Evolutionary conservation across 2,113 vertebrate species (phyloP).

Genomic region (Syngnathoides biaculeatus): DNA sequence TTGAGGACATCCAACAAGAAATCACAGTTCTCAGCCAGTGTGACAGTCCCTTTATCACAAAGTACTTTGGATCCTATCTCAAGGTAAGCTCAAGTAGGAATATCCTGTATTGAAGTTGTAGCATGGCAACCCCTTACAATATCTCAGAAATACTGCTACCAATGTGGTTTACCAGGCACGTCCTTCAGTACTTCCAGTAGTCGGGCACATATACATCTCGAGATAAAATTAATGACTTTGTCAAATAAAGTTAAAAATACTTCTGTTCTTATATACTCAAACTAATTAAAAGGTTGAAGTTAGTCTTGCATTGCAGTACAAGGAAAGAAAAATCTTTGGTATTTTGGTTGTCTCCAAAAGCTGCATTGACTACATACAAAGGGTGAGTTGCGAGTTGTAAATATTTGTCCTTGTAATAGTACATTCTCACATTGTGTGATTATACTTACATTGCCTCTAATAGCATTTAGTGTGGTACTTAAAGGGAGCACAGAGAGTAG

Average conservation of each 20-base stretch:
- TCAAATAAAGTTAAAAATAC: background rate
- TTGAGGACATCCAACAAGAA: slow-evolving; percentile 98
- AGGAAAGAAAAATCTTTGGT: background rate
- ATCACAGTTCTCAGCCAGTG: slow-evolving; percentile 99
- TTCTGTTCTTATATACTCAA: background rate
- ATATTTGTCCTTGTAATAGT: slow-evolving; percentile 18
- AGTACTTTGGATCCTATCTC: slow-evolving; percentile 96
- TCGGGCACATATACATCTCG: background rate
- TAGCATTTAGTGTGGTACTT: slow-evolving; percentile 40
- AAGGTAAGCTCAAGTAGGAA: slow-evolving; percentile 79
- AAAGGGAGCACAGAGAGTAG: slow-evolving; percentile 30
- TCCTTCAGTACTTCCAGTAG: background rate
- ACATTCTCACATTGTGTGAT: slow-evolving; percentile 35
- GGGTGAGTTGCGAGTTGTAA: slow-evolving; percentile 11
- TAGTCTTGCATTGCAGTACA: background rate
- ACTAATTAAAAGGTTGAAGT: background rate
- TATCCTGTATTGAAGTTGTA: background rate
- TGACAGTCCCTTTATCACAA: slow-evolving; percentile 96
- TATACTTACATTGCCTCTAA: slow-evolving; percentile 41
- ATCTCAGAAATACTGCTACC: slow-evolving; percentile 1
- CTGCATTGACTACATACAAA: slow-evolving; percentile 5
- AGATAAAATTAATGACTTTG: background rate
- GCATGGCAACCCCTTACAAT: background rate
- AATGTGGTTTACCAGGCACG: background rate
- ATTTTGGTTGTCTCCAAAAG: slow-evolving; percentile 2